phyloP scores from a whole-genome alignment of 2,797 vertebrate species.

The Enteromius unitaeniatus region DNA sequence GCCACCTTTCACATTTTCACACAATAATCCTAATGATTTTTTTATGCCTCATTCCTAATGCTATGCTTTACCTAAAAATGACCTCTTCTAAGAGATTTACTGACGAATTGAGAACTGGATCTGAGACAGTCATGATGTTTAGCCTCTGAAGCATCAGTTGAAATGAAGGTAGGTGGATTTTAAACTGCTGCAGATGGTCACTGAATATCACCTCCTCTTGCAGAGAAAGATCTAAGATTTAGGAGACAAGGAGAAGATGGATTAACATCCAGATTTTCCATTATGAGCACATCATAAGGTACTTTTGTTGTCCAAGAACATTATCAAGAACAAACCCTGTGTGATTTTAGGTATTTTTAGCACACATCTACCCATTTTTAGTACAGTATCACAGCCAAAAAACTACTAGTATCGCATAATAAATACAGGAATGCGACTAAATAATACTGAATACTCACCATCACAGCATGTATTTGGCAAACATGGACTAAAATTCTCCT shows the following conservation, averaged over 20 bases:
- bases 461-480: constrained; percentile 49
- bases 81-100: constrained; percentile 70
- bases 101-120: constrained; percentile 79
- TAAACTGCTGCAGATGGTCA: constrained; percentile 72
- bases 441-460: neutral
- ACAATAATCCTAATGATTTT: neutral
- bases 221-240: constrained; percentile 77
- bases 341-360: neutral
- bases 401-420: neutral
- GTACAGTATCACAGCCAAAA: neutral
- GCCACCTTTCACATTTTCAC: neutral
- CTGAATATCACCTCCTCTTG: constrained; percentile 79
- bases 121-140: constrained; percentile 75
- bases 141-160: constrained; percentile 76
- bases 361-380: neutral
- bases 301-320: neutral
- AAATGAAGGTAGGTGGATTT: constrained; percentile 76
- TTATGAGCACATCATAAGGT: neutral
- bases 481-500: constrained; percentile 70
- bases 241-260: neutral
- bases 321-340: neutral
- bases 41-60: neutral
- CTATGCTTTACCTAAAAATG: constrained; percentile 79
- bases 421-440: neutral
- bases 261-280: neutral